Base-by-base conservation (phyloP, 2,888 invertebrate species). In the Heliconius erato region DNA sequence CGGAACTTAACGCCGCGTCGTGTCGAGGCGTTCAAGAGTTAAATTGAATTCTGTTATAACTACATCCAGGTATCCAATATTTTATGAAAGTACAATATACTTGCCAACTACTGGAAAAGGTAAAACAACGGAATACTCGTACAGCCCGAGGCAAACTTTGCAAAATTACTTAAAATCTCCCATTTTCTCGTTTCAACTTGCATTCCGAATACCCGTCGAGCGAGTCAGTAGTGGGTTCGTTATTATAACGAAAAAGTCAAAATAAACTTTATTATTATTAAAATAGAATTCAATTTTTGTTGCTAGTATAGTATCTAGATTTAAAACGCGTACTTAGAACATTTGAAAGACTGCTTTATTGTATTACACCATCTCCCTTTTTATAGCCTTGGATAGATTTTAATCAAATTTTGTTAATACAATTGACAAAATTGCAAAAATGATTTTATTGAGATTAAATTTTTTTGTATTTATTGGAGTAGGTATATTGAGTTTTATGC, bases 141-240 rank as follows among this genome's bases (percentile, higher is more conserved):
- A 28, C 65, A 49, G 28, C 65, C 54, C 35, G 78, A 81, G 74
- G 74, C 59, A 63, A 80, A 82, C 49, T 79, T 84, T 79, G 82
- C 71, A 79, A 80, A 28, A 80, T 80, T 79, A 68, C 79, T 72
- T 78, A 71, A 80, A 82, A 80, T 69, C 44, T 65, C 44, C 65
- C 76, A 69, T 83, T 71, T 77, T 83, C 82, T 84, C 84, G 79
- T 86, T 82, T 79, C 63, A 49, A 79, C 69, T 82, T 81, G 81
- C 81, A 84, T 84, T 83, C 80, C 83, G 19, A 77, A 68, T 65
- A 63, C 77, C 79, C 69, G 65, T 80, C 78, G 72, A 69, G 71
- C 77, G 35, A 68, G 63, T 74, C 26, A 44, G 68, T 28, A 23
- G n/a, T 28, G 26, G 14, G 26, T 69, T 26, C 32, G 35, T 76